Percentiles rank a stretch among this genome's conserved stretches.
phyloP scores from a whole-genome alignment of 2,797 vertebrate genomes.

The Propithecus perrieri region DNA sequence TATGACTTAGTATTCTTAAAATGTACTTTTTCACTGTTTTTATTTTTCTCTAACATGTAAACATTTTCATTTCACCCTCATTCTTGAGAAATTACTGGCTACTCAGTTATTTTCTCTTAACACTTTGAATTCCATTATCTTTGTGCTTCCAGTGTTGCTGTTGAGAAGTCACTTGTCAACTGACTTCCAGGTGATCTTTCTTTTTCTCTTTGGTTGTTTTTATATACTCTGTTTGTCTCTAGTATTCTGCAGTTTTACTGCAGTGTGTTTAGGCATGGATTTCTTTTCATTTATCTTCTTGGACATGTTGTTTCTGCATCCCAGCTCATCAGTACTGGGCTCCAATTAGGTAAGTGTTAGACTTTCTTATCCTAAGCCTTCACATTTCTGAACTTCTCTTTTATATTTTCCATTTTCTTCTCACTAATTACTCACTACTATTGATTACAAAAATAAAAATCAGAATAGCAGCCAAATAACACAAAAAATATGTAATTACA shows the following conservation, averaged over 20 bases:
- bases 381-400: not conserved
- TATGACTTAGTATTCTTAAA: not conserved
- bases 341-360: not conserved
- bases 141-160: not conserved
- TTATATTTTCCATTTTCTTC: slow-evolving; percentile 1
- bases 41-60: not conserved
- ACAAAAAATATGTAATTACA: not conserved
- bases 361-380: not conserved
- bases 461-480: not conserved
- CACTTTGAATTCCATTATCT: not conserved
- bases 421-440: not conserved
- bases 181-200: not conserved
- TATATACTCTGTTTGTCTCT: not conserved
- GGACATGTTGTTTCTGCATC: not conserved
- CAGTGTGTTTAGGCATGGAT: not conserved
- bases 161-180: not conserved
- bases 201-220: not conserved
- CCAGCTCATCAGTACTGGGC: not conserved
- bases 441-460: not conserved
- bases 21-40: not conserved
- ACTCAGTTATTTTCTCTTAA: not conserved
- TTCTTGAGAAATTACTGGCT: not conserved
- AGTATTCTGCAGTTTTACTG: not conserved
- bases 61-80: not conserved
- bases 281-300: slow-evolving; percentile 24